A percentile compares a stretch with the other conserved stretches of the same genome.
Evolutionary conservation across 2,888 invertebrate genomes (phyloP).

Genomic region (Acronicta leporina): DNA sequence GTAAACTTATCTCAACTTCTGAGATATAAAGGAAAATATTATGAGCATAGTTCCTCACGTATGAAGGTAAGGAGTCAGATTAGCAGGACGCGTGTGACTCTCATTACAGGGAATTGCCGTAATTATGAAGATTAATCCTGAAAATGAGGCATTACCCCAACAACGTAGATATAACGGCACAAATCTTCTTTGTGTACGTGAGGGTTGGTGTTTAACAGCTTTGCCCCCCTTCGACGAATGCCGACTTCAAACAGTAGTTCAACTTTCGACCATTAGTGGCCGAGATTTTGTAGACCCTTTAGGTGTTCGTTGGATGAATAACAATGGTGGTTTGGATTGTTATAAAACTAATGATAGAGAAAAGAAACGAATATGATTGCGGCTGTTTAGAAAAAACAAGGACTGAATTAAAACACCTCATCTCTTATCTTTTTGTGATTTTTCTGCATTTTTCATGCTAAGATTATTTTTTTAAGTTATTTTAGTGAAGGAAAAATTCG

Average conservation of each 20-base stretch:
- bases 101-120: slow-evolving; percentile 65
- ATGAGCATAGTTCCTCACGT: slow-evolving; percentile 56
- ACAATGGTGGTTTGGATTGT: slow-evolving; percentile 26
- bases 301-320: slow-evolving; percentile 42
- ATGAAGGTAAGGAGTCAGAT: slow-evolving; percentile 60
- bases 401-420: too few species aligned
- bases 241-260: slow-evolving; percentile 46
- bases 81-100: slow-evolving; percentile 60
- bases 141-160: slow-evolving; percentile 63
- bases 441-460: too few species aligned
- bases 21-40: slow-evolving; percentile 48
- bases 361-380: slow-evolving; percentile 3
- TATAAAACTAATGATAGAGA: slow-evolving; percentile 15
- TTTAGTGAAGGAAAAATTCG: too few species aligned
- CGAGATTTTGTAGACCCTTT: slow-evolving; percentile 46
- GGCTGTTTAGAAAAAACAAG: background rate
- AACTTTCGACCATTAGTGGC: slow-evolving; percentile 47
- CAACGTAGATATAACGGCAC: slow-evolving; percentile 55
- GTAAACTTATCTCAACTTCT: slow-evolving; percentile 48
- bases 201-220: slow-evolving; percentile 53
- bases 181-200: slow-evolving; percentile 61
- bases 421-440: too few species aligned
- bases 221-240: slow-evolving; percentile 37
- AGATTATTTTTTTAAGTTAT: too few species aligned
- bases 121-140: slow-evolving; percentile 69